Percentiles rank a stretch among this genome's conserved stretches.
phyloP scores from a whole-genome alignment of 2,797 vertebrate genomes.

The Hipposideros larvatus region DNA sequence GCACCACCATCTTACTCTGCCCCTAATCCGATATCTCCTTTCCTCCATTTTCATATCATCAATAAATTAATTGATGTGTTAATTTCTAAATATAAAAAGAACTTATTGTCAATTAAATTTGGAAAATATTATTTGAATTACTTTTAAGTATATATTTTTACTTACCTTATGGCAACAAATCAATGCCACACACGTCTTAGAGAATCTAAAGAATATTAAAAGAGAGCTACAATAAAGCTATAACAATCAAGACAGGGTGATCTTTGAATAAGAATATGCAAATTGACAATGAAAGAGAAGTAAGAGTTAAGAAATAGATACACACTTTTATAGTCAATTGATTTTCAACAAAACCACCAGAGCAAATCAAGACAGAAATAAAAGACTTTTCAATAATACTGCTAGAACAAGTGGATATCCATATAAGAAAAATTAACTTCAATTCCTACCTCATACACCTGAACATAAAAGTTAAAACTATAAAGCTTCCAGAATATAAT shows the following conservation, averaged over 20 bases:
- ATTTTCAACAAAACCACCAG: neutral
- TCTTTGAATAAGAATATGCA: neutral
- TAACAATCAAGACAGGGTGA: neutral
- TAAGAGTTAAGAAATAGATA: neutral
- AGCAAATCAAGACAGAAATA: neutral
- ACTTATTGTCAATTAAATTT: neutral
- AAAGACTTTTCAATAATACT: neutral
- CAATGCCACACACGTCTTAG: neutral
- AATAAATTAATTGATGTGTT: neutral
- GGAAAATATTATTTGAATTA: neutral
- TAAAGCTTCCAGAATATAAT: neutral
- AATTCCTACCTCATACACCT: neutral
- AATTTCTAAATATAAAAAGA: constrained; percentile 24
- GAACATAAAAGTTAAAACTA: neutral
- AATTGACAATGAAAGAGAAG: neutral
- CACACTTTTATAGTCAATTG: neutral
- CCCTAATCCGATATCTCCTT: neutral
- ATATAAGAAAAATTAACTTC: neutral
- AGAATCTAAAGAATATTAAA: neutral
- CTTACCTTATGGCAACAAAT: neutral
- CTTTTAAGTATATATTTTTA: neutral
- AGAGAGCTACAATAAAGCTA: neutral
- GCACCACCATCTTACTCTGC: neutral
- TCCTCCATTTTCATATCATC: neutral
- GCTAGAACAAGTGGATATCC: neutral